Percentiles rank a stretch among this genome's conserved stretches.
Evolutionary conservation across 2,888 invertebrate genomes (phyloP).

Genomic region (Creontiades dilutus): DNA sequence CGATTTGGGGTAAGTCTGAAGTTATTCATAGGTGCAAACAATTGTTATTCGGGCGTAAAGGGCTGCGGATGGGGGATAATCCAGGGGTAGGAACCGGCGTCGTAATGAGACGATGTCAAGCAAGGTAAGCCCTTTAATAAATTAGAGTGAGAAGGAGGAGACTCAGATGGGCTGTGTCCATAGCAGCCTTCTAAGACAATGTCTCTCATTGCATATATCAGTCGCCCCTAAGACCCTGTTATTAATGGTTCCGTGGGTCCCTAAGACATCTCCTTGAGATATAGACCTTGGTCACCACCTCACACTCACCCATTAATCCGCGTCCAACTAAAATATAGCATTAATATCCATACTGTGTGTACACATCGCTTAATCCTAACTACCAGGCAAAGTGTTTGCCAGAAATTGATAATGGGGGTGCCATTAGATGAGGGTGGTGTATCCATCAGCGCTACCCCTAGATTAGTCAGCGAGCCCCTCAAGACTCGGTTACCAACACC

Average conservation of each 20-base stretch:
- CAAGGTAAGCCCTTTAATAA: constrained; percentile 75
- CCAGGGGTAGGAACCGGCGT: constrained; percentile 45
- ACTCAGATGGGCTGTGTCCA: constrained; percentile 73
- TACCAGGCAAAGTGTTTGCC: constrained; percentile 72
- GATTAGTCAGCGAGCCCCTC: constrained; percentile 71
- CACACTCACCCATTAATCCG: constrained; percentile 74
- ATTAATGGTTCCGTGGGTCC: constrained; percentile 73
- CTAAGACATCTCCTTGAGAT: constrained; percentile 73
- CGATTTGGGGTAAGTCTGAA: constrained; percentile 38
- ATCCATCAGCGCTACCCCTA: constrained; percentile 73
- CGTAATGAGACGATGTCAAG: constrained; percentile 72
- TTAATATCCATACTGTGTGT: constrained; percentile 75
- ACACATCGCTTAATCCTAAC: constrained; percentile 75
- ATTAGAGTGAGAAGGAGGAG: constrained; percentile 72
- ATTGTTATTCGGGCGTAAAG: constrained; percentile 69
- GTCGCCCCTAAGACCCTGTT: constrained; percentile 73
- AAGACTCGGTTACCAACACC: constrained; percentile 71
- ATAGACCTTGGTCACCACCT: constrained; percentile 74
- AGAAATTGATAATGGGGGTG: constrained; percentile 75
- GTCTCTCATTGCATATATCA: constrained; percentile 75
- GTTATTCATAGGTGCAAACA: constrained; percentile 64
- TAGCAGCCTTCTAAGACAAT: constrained; percentile 71
- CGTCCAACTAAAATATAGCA: constrained; percentile 75
- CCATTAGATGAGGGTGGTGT: constrained; percentile 74
- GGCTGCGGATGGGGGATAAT: constrained; percentile 64